Percentiles rank a stretch among this genome's conserved stretches.
phyloP scores from a whole-genome alignment of 2,797 vertebrate genomes.

The Kryptopterus vitreolus region DNA sequence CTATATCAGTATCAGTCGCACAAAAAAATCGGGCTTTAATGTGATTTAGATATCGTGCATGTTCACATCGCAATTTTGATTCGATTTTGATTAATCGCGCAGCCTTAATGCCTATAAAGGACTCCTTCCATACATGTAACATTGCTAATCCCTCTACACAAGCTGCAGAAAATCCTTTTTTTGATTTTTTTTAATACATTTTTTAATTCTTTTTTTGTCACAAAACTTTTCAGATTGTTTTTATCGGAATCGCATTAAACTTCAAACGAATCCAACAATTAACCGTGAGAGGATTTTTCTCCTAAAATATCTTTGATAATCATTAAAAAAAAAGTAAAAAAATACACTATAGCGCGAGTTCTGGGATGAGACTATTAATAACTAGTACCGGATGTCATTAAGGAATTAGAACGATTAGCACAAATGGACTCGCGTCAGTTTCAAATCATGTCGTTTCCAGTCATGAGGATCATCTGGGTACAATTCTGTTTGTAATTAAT shows the following conservation, averaged over 20 bases:
- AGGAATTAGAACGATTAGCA: background rate
- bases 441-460: background rate
- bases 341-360: background rate
- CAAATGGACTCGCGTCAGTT: conserved; percentile 6
- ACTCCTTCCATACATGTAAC: too few species aligned
- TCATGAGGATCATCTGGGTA: conserved; percentile 11
- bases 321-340: background rate
- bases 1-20: too few species aligned
- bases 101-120: too few species aligned
- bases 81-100: too few species aligned
- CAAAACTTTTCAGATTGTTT: background rate
- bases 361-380: background rate
- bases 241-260: background rate
- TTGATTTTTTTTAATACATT: too few species aligned
- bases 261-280: background rate
- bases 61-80: too few species aligned
- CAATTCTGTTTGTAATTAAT: conserved; percentile 11
- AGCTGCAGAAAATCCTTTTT: too few species aligned
- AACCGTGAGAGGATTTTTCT: background rate
- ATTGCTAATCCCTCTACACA: too few species aligned
- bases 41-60: too few species aligned
- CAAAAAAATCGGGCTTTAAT: too few species aligned
- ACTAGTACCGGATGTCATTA: background rate
- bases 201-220: background rate
- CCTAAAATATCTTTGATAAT: background rate